A percentile compares a stretch with the other conserved stretches of the same genome.
These are phyloP conservation scores for Poicephalus meyeri DNA, from an alignment of 2,113 vertebrate genomes.

Conservation along the genomic window DNA sequence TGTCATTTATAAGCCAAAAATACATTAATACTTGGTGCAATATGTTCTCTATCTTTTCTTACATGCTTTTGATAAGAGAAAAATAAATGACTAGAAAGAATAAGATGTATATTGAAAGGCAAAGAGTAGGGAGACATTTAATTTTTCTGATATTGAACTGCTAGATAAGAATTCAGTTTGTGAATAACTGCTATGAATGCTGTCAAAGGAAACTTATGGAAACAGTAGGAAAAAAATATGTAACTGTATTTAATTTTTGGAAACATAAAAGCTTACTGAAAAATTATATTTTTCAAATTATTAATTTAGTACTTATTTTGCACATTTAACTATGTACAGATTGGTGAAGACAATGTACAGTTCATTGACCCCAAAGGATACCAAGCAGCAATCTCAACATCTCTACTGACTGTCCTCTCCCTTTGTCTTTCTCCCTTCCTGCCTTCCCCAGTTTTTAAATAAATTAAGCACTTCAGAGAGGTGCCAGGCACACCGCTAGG, in stretches of 20 bases:
- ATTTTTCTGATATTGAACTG: background rate
- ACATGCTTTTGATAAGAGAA: background rate
- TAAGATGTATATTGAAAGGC: background rate
- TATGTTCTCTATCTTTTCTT: background rate
- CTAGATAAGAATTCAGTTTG: background rate
- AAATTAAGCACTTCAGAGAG: background rate
- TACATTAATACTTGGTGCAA: background rate
- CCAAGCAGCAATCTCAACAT: background rate
- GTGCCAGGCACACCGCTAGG: background rate
- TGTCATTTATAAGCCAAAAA: background rate
- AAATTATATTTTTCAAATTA: background rate
- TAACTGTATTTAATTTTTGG: background rate
- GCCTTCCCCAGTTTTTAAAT: background rate
- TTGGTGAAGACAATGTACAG: background rate
- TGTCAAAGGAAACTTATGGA: background rate
- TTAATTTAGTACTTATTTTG: background rate
- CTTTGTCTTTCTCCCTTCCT: background rate
- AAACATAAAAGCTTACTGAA: background rate
- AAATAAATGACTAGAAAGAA: background rate
- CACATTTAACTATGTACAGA: fast-evolving
- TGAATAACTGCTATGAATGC: background rate
- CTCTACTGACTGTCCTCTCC: background rate
- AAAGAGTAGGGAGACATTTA: background rate
- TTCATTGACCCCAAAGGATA: background rate
- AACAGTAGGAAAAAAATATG: background rate